phyloP scores from a whole-genome alignment of 2,797 vertebrate species.

The Gouania willdenowi region DNA sequence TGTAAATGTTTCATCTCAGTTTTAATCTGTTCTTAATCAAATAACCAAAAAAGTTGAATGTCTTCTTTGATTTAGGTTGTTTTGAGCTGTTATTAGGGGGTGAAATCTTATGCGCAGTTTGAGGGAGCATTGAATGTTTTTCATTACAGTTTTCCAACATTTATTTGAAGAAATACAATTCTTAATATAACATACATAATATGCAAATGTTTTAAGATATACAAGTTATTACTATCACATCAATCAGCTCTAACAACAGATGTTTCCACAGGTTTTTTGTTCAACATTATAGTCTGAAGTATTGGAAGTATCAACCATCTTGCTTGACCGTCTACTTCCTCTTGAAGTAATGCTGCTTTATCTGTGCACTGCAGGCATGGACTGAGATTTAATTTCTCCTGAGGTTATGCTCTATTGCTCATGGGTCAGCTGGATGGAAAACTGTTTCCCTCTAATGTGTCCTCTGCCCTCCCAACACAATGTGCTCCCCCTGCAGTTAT shows the following conservation, averaged over 20 bases:
- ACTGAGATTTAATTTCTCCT: conserved; percentile 45
- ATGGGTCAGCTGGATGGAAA: conserved; percentile 32
- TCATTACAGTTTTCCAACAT: no score
- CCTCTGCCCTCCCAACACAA: conserved; percentile 23
- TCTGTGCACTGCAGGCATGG: conserved; percentile 36
- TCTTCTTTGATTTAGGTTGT: no score
- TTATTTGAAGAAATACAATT: no score
- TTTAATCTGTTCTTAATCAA: no score
- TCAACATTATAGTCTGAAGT: background rate
- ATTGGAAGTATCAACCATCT: conserved; percentile 1
- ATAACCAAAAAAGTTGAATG: no score
- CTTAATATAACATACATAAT: no score
- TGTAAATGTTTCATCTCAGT: no score
- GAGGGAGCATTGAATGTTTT: no score
- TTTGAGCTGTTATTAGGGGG: no score
- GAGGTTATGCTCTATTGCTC: conserved; percentile 19
- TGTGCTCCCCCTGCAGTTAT: conserved; percentile 11
- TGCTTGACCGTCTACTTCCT: conserved; percentile 6
- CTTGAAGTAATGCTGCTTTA: conserved; percentile 26
- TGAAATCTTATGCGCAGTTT: no score
- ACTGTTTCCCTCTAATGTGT: conserved; percentile 36
- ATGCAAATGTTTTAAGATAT: conserved; percentile 18
- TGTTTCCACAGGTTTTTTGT: background rate
- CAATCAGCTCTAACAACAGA: no score
- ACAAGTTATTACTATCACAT: no score